Percentiles rank a stretch among this genome's conserved stretches.
phyloP scores from a whole-genome alignment of 2,888 invertebrate genomes.

The Eupithecia exiguata region DNA sequence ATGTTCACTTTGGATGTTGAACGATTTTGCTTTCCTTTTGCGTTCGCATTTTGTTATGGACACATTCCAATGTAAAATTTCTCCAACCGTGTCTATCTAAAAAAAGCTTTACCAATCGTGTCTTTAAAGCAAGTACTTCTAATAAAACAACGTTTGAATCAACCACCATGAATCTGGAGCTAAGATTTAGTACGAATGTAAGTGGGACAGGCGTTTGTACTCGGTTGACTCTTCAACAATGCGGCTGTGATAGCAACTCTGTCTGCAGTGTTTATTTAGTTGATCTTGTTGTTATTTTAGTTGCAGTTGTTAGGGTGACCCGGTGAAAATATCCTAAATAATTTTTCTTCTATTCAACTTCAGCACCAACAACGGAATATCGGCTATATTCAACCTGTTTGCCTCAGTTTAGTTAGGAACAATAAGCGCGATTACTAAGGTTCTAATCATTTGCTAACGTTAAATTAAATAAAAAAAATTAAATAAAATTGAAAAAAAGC shows the following conservation, averaged over 20 bases:
- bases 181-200: neutral
- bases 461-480: no score
- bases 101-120: no score
- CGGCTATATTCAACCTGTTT: no score
- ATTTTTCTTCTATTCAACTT: no score
- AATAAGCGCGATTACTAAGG: no score
- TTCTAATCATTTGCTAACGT: no score
- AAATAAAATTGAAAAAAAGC: no score
- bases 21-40: neutral
- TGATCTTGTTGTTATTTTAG: neutral
- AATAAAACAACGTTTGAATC: neutral
- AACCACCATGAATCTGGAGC: neutral
- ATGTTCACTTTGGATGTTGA: neutral
- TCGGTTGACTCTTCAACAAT: slow-evolving; percentile 36
- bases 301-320: no score
- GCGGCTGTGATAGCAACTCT: slow-evolving; percentile 26
- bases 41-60: neutral
- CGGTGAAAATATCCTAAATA: no score
- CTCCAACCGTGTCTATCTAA: neutral
- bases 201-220: slow-evolving; percentile 13
- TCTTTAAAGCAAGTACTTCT: neutral
- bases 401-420: no score
- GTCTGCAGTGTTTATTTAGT: slow-evolving; percentile 5
- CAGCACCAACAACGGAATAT: no score
- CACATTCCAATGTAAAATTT: neutral